Evolutionary conservation across 1,140 invertebrate genomes (phyloP).

Genomic region (Drosophila setifemur): DNA sequence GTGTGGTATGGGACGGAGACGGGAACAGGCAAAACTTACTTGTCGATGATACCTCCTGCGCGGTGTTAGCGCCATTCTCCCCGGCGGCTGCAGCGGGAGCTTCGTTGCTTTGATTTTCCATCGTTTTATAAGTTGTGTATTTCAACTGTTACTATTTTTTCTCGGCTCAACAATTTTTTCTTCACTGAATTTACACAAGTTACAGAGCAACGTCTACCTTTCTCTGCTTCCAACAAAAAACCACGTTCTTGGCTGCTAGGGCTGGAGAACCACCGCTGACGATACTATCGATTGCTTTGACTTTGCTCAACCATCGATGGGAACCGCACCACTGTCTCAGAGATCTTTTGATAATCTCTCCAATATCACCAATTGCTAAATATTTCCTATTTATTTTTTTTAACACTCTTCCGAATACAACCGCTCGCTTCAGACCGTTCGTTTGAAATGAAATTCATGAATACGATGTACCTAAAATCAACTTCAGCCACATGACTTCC

Average conservation of each 20-base stretch:
- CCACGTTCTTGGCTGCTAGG: conserved; percentile 57
- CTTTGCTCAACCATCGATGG: no score
- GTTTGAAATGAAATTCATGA: no score
- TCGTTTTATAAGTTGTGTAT: conserved; percentile 71
- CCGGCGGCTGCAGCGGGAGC: conserved; percentile 67
- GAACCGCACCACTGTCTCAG: no score
- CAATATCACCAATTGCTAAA: no score
- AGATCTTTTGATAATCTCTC: no score
- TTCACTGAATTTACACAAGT: conserved; percentile 70
- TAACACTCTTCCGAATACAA: no score
- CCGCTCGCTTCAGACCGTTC: no score
- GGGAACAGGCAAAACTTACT: conserved; percentile 70
- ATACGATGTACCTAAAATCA: no score
- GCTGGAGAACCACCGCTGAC: no score
- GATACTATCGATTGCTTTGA: neutral
- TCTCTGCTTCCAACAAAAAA: conserved; percentile 79
- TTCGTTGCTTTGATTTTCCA: conserved; percentile 81
- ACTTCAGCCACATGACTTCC: no score
- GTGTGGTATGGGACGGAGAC: neutral
- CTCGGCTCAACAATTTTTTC: conserved; percentile 54
- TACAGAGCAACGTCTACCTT: conserved; percentile 75
- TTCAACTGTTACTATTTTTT: conserved; percentile 54
- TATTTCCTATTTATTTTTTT: no score
- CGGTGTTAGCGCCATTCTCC: conserved; percentile 67
- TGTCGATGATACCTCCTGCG: conserved; percentile 81